Base-by-base conservation (phyloP, 2,113 vertebrate genomes). In the Archilochus colubris region DNA sequence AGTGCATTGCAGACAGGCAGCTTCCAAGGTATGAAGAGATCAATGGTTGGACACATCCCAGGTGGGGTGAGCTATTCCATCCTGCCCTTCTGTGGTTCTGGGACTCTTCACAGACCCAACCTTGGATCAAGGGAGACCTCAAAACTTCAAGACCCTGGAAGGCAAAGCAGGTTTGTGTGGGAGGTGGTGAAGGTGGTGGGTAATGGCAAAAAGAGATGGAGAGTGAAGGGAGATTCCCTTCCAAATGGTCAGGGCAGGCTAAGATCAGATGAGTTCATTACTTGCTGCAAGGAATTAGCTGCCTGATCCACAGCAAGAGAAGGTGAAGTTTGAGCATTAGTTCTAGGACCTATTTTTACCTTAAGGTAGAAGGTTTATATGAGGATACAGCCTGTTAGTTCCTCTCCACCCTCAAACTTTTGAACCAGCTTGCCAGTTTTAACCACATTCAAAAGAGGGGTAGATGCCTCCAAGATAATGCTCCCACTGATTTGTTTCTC, bases 401-500 rank as follows among this genome's bases (percentile, higher is more conserved):
- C 28, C 44, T 80, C 79, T 81, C 82, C 68, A 81, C 72, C 50
- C 72, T 86, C 79, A 59, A 63, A 74, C 38, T 62, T 95, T 73
- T 88, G 90, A 96, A 70, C 51, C 18, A 77, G 67, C 68, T 83
- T 58, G 43, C 79, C 82, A 77, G 0, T 74, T 91, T 67, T 86
- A 96, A 94, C 90, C 86, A 20, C 92, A 83, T 86, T 86, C 14
- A 20, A 58, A 90, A 86, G 24, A 80, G 40, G 12, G 46, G 46
- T 70, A 96, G 92, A 95, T 96, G 63, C 64, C 55, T 83, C 48
- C 21, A 14, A 86, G 95, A 95, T 95, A 96, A 93, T 0, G 1
- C 23, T 86, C 59, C 82, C 75, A 10, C 88, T 70, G 79, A 83
- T 90, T 96, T 96, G 87, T 91, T 91, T 96, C 89, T 85, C 78